Evolutionary conservation across 2,888 invertebrate species (phyloP).

Genomic region (Pecten maximus): DNA sequence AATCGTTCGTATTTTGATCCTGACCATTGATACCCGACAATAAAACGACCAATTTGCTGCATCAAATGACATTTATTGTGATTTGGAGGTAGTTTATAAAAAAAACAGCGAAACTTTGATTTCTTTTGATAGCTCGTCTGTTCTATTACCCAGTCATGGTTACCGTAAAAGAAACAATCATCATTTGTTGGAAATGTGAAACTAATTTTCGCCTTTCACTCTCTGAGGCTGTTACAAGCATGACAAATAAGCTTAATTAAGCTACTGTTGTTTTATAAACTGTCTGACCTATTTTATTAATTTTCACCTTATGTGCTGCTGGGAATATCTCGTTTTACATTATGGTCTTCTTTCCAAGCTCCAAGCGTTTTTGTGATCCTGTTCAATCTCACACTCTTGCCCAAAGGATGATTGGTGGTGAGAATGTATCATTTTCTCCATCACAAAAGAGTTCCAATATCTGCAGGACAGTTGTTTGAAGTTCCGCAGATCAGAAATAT

Average conservation of each 20-base stretch:
- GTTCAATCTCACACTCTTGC: not conserved
- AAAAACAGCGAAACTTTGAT: not conserved
- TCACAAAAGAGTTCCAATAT: constrained; percentile 25
- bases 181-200: not conserved
- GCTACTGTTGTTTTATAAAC: not conserved
- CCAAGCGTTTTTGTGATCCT: not conserved
- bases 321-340: not conserved
- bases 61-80: not conserved
- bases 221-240: not conserved
- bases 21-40: not conserved
- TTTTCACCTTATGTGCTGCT: not conserved
- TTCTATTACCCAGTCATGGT: not conserved
- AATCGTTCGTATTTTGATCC: not conserved
- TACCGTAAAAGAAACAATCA: not conserved
- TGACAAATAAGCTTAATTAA: not conserved
- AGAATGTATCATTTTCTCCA: not conserved
- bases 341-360: not conserved
- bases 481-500: not conserved
- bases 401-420: constrained; percentile 26
- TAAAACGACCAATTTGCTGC: not conserved
- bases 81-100: not conserved
- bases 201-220: not conserved
- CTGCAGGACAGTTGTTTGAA: constrained; percentile 22
- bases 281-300: not conserved
- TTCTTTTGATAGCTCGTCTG: not conserved